Base-by-base conservation (phyloP, 2,113 vertebrate species). In the Pungitius pungitius region DNA sequence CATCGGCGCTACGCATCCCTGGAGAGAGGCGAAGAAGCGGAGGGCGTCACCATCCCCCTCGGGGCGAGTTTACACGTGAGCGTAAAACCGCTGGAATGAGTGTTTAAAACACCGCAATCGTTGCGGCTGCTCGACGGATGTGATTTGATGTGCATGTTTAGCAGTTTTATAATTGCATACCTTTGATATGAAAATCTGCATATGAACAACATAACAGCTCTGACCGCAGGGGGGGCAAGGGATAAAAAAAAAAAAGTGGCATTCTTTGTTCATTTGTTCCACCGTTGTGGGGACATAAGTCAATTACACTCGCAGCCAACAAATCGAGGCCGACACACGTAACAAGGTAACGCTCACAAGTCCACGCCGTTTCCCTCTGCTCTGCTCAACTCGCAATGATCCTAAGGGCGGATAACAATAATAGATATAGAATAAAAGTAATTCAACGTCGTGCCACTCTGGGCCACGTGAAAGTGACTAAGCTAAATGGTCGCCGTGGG, bases 321-420 rank as follows among this genome's bases (percentile, higher is more conserved):
- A 91, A 91, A 91, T 91, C 83, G 89, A 83, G 75, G 83, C 79
- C 60, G 85, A 89, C 83, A 89, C 91, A 90, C 89, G 72, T 84
- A 88, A 90, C 85, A 84, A 83, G 85, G 78, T 81, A 80, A 73
- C 66, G 77, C 75, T 75, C 62, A 33, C 24, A 27, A 59, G 68
- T 82, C 78, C 80, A 40, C 64, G 20, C 74, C 77, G 76, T 82
- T 85, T 83, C 67, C 64, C 67, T 54, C 59, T 7, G 62, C 56
- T 73, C 40, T 2, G 11, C 85, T 86, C 85, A 88, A 89, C 92
- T 89, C 69, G 69, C 83, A 89, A 87, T 87, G 88, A 90, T 86
- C 88, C 80, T 69, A 37, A 5, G 1, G 85, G 87, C 84, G 71
- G 73, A 85, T 90, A 91, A 90, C 88, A 91, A 92, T 91, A 92